phyloP scores from a whole-genome alignment of 2,888 invertebrate genomes.

The Dynastes tityus region DNA sequence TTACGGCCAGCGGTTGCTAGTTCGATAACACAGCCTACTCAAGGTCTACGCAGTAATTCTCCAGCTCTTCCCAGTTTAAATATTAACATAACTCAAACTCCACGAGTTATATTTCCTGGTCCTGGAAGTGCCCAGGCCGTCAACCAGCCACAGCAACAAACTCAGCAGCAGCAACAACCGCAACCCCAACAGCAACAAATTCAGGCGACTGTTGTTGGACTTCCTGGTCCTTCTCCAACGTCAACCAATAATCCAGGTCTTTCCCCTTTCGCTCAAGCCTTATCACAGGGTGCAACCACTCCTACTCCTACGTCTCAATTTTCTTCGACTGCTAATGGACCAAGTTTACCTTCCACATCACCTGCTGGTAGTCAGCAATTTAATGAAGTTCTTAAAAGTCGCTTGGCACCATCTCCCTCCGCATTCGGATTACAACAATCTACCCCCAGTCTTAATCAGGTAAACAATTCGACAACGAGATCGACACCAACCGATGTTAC shows the following conservation, averaged over 20 bases:
- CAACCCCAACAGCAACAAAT: slow-evolving; percentile 63
- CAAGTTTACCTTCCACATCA: slow-evolving; percentile 68
- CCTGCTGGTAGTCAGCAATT: slow-evolving; percentile 72
- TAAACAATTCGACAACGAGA: slow-evolving; percentile 63
- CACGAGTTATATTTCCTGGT: slow-evolving; percentile 67
- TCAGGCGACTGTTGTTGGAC: slow-evolving; percentile 78
- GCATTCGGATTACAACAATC: slow-evolving; percentile 64
- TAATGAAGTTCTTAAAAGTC: slow-evolving; percentile 76
- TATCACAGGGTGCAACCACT: slow-evolving; percentile 68
- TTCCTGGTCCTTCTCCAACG: slow-evolving; percentile 85
- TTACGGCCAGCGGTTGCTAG: slow-evolving; percentile 50
- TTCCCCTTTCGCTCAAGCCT: slow-evolving; percentile 82
- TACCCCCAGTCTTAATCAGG: slow-evolving; percentile 65
- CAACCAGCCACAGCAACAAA: slow-evolving; percentile 37
- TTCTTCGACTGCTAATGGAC: slow-evolving; percentile 68
- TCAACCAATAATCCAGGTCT: slow-evolving; percentile 75
- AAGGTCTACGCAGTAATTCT: slow-evolving; percentile 79
- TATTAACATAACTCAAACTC: slow-evolving; percentile 61
- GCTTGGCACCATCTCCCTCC: slow-evolving; percentile 71
- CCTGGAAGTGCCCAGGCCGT: slow-evolving; percentile 70
- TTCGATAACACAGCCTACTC: slow-evolving; percentile 60
- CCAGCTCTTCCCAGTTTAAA: slow-evolving; percentile 70
- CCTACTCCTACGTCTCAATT: slow-evolving; percentile 67
- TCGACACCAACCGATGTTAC: slow-evolving; percentile 72
- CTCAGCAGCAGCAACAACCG: slow-evolving; percentile 67